Base-by-base conservation (phyloP, 2,888 invertebrate species). In the Dusona sp. region DNA sequence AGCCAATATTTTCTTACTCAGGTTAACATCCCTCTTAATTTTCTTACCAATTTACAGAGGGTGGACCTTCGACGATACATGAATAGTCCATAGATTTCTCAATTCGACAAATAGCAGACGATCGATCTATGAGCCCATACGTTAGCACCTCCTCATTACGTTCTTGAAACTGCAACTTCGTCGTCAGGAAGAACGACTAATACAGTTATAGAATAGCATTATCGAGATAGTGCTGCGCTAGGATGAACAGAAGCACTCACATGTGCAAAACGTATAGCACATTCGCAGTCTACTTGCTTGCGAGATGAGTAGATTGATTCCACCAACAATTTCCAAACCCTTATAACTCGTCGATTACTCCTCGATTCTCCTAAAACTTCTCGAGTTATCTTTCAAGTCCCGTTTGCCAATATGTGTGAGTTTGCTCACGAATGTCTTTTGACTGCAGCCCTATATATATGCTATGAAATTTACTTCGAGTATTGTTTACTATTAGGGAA, bases 321-420 rank as follows among this genome's bases (percentile, higher is more conserved):
- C 81, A 84, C 75, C 65, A 78, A 88, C 87, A 83, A 87, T 87
- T 86, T 74, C 65, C 48, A 87, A 87, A 78, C 80, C 82, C 83
- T 88, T 84, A 84, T 48, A 84, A 79, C 78, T 86, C 84, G 79
- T 73, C 77, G 73, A 83, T 87, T 83, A 67, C 57, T 61, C 48
- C 38, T 42, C 54, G 22, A 33, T 67, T 54, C 61, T 45, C 42
- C 75, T 36, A 68, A 74, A 67, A 75, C 64, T 54, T 79, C 67
- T 80, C 74, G 16, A 25, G 25, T 64, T 25, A 75, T 42, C 65
- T 68, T 25, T 1, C 9, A 19, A 67, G 22, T 61, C 70, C 74
- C 75, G 74, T 81, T 83, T 68, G 38, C 36, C 36, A 67, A 83
- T 82, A 81, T 68, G 68, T 80, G 65, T 36, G 22, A 61, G 48